Conservation (phyloP, 2,888 invertebrate species). For the Belgica antarctica region DNA sequence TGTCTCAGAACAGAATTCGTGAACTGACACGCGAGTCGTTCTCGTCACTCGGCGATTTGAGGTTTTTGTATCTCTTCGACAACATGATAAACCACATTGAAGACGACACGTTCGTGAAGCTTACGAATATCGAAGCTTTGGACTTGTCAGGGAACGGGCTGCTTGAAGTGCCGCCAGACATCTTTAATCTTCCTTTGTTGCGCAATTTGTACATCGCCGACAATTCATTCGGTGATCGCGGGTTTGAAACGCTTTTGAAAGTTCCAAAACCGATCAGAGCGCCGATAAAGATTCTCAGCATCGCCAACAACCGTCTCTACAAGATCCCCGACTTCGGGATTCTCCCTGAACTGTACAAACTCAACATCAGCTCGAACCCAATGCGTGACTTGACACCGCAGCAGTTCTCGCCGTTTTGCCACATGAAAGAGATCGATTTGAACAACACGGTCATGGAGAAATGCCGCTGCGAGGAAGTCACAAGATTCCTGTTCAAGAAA, state of each 20-base stretch:
- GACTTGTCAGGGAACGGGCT: constrained; percentile 55
- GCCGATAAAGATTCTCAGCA: constrained; percentile 60
- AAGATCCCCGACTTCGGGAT: constrained; percentile 62
- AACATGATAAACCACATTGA: constrained; percentile 55
- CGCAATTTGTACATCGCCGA: constrained; percentile 62
- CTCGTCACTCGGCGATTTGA: constrained; percentile 50
- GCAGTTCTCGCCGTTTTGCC: constrained; percentile 64
- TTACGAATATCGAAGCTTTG: constrained; percentile 54
- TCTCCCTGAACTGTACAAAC: constrained; percentile 59
- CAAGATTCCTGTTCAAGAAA: constrained; percentile 15
- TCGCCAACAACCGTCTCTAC: constrained; percentile 62
- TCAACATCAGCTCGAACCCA: constrained; percentile 65
- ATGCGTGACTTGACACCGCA: constrained; percentile 56
- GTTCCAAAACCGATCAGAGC: constrained; percentile 60
- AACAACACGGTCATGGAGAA: constrained; percentile 50
- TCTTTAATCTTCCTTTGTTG: constrained; percentile 60
- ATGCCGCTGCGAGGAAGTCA: constrained; percentile 45
- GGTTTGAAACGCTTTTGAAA: constrained; percentile 50
- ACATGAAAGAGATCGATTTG: constrained; percentile 60
- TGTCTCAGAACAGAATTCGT: constrained; percentile 54
- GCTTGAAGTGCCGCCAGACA: constrained; percentile 52
- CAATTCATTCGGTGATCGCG: constrained; percentile 57
- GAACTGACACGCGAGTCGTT: constrained; percentile 53
- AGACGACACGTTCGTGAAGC: constrained; percentile 52
- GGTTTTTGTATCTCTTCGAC: constrained; percentile 53